A percentile compares a stretch with the other conserved stretches of the same genome.
These are phyloP conservation scores for Hippocampus comes DNA, from an alignment of 2,113 vertebrate genomes.

Conservation along the genomic window DNA sequence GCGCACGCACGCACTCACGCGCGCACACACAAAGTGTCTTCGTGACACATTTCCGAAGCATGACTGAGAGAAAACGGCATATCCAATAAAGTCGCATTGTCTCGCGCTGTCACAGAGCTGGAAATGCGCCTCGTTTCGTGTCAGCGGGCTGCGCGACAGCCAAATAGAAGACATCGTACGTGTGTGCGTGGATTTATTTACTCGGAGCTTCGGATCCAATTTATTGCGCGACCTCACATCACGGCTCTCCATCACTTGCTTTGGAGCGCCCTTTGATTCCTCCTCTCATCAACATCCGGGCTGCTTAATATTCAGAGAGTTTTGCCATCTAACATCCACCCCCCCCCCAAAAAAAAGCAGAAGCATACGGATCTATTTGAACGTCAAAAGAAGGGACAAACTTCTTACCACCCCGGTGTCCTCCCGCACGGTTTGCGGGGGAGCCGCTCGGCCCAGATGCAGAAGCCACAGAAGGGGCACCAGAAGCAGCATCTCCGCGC, in stretches of 20 bases:
- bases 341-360: background rate
- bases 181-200: conserved; percentile 29
- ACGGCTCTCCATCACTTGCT: conserved; percentile 9
- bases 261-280: conserved; percentile 8
- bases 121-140: conserved; percentile 26
- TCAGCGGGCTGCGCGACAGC: conserved; percentile 40
- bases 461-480: conserved; percentile 60
- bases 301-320: conserved; percentile 35
- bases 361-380: background rate
- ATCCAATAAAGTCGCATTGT: conserved; percentile 15
- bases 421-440: conserved; percentile 77
- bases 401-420: conserved; percentile 82
- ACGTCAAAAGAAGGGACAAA: background rate
- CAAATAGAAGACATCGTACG: conserved; percentile 40
- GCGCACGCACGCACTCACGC: too few species aligned
- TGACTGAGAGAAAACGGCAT: conserved; percentile 20
- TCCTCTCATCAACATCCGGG: conserved; percentile 1
- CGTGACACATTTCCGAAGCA: conserved; percentile 3
- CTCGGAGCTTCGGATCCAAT: conserved; percentile 2
- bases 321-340: background rate
- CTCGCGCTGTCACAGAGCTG: conserved; percentile 21
- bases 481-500: conserved; percentile 62
- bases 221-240: conserved; percentile 5
- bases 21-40: background rate
- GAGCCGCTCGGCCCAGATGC: conserved; percentile 65